phyloP scores from a whole-genome alignment of 2,797 vertebrate species.

The Notoglanidium macrostoma region DNA sequence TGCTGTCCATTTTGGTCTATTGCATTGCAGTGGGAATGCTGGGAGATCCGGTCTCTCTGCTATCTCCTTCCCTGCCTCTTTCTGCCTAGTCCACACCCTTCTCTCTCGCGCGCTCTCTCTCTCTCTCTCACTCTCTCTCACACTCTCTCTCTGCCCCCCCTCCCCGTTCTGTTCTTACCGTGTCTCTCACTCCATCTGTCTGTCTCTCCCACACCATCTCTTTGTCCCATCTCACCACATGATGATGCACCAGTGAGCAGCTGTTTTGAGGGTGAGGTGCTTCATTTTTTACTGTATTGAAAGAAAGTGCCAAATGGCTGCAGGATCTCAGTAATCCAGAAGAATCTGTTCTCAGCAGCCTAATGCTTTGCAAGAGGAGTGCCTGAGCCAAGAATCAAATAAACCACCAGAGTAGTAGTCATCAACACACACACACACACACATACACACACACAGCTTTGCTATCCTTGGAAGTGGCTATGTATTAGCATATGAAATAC shows the following conservation, averaged over 20 bases:
- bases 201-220: conserved; percentile 27
- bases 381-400: conserved; percentile 20
- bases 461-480: not conserved
- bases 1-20: not conserved
- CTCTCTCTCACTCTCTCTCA: conserved; percentile 8
- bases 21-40: conserved; percentile 19
- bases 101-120: conserved; percentile 3
- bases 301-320: conserved; percentile 41
- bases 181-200: conserved; percentile 26
- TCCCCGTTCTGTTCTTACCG: not conserved
- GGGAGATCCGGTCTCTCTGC: not conserved
- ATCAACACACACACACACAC: not conserved
- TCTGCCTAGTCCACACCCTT: conserved; percentile 30
- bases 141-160: not conserved
- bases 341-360: conserved; percentile 28
- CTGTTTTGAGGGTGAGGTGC: conserved; percentile 43
- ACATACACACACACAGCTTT: conserved; percentile 5
- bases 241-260: conserved; percentile 43
- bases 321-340: conserved; percentile 40
- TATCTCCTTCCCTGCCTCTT: conserved; percentile 11
- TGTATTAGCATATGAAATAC: not conserved
- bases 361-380: conserved; percentile 30
- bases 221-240: conserved; percentile 29
- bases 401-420: conserved; percentile 19
- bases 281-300: conserved; percentile 32